Evolutionary conservation across 2,797 vertebrate genomes (phyloP).

Genomic region (Salarias fasciatus): DNA sequence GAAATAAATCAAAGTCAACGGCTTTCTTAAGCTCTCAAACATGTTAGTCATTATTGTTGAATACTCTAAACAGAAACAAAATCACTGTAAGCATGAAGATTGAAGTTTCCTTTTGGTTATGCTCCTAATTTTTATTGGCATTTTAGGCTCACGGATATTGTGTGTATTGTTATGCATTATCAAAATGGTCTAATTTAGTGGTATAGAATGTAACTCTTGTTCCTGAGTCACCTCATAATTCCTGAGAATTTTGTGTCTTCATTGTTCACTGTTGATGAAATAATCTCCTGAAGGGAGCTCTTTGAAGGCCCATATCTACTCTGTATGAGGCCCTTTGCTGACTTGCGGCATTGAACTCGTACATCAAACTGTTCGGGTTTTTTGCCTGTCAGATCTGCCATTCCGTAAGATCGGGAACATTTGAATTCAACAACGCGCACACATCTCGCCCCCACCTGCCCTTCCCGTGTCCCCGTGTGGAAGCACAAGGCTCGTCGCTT

Average conservation of each 20-base stretch:
- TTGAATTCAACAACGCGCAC: conserved; percentile 22
- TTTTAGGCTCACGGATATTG: no score
- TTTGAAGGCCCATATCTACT: neutral
- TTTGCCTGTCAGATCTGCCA: neutral
- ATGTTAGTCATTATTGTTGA: no score
- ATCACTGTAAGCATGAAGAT: neutral
- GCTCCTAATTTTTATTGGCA: no score
- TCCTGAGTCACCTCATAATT: neutral
- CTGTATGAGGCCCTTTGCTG: neutral
- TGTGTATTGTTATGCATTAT: no score
- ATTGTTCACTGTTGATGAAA: neutral
- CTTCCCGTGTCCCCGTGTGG: conserved; percentile 33
- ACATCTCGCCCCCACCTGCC: conserved; percentile 2
- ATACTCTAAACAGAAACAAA: no score
- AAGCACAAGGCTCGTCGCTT: conserved; percentile 52
- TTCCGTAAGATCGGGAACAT: conserved; percentile 16
- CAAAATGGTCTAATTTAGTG: neutral
- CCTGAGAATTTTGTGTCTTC: conserved; percentile 3
- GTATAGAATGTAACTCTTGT: neutral
- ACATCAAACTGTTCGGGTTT: neutral
- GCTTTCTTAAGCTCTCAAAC: neutral
- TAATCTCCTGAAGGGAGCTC: neutral
- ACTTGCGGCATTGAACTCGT: neutral
- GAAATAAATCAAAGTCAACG: neutral
- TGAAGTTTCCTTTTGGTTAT: no score